Conservation (phyloP, 2,797 vertebrate species). For the Tapirus indicus region DNA sequence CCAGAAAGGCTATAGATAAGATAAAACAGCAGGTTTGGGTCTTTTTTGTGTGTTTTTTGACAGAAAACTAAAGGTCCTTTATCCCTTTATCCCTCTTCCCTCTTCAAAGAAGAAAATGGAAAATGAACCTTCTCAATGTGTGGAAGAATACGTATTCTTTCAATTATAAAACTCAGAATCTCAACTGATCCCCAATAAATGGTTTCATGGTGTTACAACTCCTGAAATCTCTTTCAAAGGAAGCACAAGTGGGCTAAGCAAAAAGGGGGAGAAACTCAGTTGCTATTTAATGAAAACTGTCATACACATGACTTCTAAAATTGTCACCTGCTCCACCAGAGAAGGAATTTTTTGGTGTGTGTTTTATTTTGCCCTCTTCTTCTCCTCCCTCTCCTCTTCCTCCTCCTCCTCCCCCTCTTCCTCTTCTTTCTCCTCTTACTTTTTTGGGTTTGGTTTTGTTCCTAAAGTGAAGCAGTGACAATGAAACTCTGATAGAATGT, state of each 20-base stretch:
- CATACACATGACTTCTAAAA: slow-evolving; percentile 19
- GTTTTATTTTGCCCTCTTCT: neutral
- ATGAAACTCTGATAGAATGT: slow-evolving; percentile 72
- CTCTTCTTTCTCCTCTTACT: neutral
- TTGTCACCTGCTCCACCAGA: slow-evolving; percentile 66
- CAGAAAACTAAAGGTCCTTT: neutral
- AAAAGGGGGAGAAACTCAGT: neutral
- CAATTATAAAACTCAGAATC: neutral
- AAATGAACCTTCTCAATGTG: neutral
- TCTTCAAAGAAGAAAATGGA: neutral
- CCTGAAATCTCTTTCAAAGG: slow-evolving; percentile 56
- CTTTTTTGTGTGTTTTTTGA: neutral
- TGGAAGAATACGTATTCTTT: neutral
- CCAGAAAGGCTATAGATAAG: neutral
- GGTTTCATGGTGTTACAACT: neutral
- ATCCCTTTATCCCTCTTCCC: neutral
- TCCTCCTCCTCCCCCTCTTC: fast-evolving
- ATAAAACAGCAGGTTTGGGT: neutral
- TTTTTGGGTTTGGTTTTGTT: neutral
- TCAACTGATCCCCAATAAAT: neutral
- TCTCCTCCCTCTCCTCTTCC: fast-evolving
- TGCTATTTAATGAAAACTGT: slow-evolving; percentile 23
- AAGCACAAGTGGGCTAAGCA: slow-evolving; percentile 9
- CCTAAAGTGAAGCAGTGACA: slow-evolving; percentile 57
- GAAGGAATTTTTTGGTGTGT: neutral